Percentiles rank a stretch among this genome's conserved stretches.
Conservation (phyloP, 1,140 invertebrate genomes). For the Caerostris extrusa region DNA sequence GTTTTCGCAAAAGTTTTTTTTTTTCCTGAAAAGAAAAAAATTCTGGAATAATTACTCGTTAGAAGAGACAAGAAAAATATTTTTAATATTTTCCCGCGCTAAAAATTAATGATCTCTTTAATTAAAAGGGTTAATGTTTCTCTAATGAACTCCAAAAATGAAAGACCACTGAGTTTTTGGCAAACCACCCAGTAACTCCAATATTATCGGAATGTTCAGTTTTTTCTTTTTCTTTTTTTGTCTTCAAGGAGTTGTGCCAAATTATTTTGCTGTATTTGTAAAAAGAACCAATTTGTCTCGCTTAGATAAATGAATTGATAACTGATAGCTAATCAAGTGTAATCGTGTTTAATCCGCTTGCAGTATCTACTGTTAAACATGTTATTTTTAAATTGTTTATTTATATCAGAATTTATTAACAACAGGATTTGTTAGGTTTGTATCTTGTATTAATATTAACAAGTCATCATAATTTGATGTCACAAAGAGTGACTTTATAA, state of each 20-base stretch:
- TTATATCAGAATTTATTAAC: too few relatives aligned
- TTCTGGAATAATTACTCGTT: slow-evolving; percentile 4
- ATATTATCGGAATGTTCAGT: not conserved
- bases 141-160: slow-evolving; percentile 38
- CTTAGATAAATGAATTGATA: too few relatives aligned
- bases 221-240: not conserved
- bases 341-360: too few relatives aligned
- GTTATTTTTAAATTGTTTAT: too few relatives aligned
- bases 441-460: too few relatives aligned
- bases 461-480: too few relatives aligned
- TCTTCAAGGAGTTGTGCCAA: not conserved
- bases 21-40: not conserved
- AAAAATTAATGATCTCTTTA: slow-evolving; percentile 52
- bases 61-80: not conserved
- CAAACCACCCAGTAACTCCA: slow-evolving; percentile 17
- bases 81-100: slow-evolving; percentile 42
- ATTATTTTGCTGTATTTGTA: not conserved
- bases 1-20: not conserved
- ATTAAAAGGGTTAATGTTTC: slow-evolving; percentile 52
- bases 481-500: too few relatives aligned
- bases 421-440: too few relatives aligned
- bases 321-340: too few relatives aligned
- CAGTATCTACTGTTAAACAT: too few relatives aligned
- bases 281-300: too few relatives aligned
- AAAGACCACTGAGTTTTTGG: not conserved